Conservation (phyloP, 1,140 invertebrate species). For the Laupala kohalensis region DNA sequence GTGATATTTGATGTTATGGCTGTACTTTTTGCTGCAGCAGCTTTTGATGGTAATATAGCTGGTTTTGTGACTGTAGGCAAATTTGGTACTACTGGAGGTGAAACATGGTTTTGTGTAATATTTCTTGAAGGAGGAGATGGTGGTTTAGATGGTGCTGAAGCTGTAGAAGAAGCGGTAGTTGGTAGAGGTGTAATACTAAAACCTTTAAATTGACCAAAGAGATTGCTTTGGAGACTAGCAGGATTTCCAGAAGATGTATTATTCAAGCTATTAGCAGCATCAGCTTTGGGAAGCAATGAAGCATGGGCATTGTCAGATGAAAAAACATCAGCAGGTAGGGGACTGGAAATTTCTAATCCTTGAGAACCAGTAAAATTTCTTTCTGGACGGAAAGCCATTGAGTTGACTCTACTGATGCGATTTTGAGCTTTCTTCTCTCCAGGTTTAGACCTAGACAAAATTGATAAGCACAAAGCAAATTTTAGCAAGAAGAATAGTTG, state of each 20-base stretch:
- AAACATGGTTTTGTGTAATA: conserved; percentile 33
- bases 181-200: conserved; percentile 59
- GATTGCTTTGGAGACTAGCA: conserved; percentile 37
- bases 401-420: conserved; percentile 1
- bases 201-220: conserved; percentile 75
- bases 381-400: background rate
- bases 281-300: conserved; percentile 35
- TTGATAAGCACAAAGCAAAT: conserved; percentile 2
- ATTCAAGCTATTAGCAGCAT: conserved; percentile 31
- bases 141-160: conserved; percentile 18
- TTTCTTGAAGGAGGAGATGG: conserved; percentile 29
- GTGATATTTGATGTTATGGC: conserved; percentile 24
- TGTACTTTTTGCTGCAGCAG: conserved; percentile 24
- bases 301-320: conserved; percentile 13
- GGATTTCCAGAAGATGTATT: conserved; percentile 29
- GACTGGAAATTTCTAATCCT: conserved; percentile 15
- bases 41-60: conserved; percentile 14
- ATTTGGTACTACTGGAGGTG: conserved; percentile 26
- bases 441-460: conserved; percentile 1
- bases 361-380: background rate
- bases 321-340: conserved; percentile 12
- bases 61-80: conserved; percentile 16
- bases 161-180: conserved; percentile 2
- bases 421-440: conserved; percentile 7
- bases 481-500: too few relatives aligned